Base-by-base conservation (phyloP, 1,140 invertebrate species). In the Cylas formicarius region DNA sequence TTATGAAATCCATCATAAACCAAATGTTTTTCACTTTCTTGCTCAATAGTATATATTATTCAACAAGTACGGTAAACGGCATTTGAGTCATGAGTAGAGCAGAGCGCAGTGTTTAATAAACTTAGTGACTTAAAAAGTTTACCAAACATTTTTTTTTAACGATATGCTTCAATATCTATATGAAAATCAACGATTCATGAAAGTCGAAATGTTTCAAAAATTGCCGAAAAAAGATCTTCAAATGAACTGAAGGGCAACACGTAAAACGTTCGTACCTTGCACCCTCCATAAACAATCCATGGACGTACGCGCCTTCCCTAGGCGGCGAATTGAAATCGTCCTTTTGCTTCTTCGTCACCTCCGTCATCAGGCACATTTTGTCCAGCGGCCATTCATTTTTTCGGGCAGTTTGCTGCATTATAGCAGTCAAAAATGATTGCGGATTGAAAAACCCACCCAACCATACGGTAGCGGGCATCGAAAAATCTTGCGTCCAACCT, bases 341-440 rank as follows among this genome's bases (percentile, higher is more conserved):
- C 54, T 82, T 80, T n/a, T 70, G 74, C 62, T 90, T 94, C 66
- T 93, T 95, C 0, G 90, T 94, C 8, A 96, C 91, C 57, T 97
- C 92, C 63, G 89, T 92, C 63, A 90, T 82, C 29, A 97, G 70
- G 62, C 87, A 91, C 90, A 96, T 95, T 63, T 91, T 89, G 67
- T 96, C 92, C 24, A 96, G 71, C 0, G 93, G 91, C 82, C 90
- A 90, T 68, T 96, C 91, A 67, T 94, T 93, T 69, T 90, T 93
- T 23, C 91, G 73, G 1, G 91, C 91, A 31, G 90, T 94, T 66
- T 87, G 88, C 67, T 97, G 93, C 91, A 96, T 97, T 58, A 96
- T 93, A 20, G 93, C 92, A 0, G 92, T 97, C 6, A 97, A 71
- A 66, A 97, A 93, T 9, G 90, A 94, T 67, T 97, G 92, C 0